These are phyloP conservation scores for Gorsachius magnificus DNA, from an alignment of 2,797 vertebrate species.

Conservation along the genomic window DNA sequence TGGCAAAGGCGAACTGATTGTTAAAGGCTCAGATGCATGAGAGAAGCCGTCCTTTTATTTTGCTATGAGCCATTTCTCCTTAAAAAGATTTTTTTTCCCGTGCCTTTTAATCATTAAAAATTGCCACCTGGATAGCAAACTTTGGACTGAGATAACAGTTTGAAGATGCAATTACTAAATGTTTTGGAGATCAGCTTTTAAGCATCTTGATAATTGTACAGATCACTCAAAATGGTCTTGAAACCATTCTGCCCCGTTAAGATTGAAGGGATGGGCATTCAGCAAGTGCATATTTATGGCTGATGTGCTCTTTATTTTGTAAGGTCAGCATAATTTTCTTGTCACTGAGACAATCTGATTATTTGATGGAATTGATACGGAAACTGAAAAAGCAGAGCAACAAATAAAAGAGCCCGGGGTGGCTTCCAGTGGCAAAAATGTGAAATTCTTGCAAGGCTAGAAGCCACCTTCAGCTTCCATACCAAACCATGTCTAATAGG, in stretches of 20 bases:
- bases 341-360: neutral
- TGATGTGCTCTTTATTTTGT: neutral
- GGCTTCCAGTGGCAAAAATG: neutral
- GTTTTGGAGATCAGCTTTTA: neutral
- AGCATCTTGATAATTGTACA: neutral
- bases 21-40: neutral
- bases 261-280: neutral
- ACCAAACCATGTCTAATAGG: neutral
- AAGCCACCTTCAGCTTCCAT: constrained; percentile 36
- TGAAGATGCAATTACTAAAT: neutral
- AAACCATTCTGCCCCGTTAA: neutral
- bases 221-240: neutral
- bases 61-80: neutral
- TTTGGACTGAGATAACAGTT: neutral
- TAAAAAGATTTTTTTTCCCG: neutral
- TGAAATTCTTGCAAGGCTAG: constrained; percentile 35
- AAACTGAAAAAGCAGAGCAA: neutral
- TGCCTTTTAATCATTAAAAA: neutral
- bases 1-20: neutral
- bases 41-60: neutral
- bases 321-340: neutral
- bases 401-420: neutral
- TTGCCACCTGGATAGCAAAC: neutral
- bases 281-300: neutral
- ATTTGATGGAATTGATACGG: neutral